Conservation (phyloP, 2,797 vertebrate genomes). For the Melanogrammus aeglefinus region DNA sequence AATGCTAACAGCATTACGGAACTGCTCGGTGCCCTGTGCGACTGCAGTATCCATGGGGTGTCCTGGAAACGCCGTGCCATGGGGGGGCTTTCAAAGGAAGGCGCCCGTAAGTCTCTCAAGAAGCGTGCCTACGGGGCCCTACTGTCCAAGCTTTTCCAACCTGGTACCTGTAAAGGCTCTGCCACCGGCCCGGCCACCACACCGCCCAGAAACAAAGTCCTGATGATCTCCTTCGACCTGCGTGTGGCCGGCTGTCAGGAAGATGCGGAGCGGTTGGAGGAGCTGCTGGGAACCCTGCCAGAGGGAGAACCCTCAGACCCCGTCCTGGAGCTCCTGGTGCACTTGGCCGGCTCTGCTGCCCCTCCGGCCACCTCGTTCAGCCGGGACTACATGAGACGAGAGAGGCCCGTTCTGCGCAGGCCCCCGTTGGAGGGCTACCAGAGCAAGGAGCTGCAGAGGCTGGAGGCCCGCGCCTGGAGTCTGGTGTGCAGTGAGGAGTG, state of each 20-base stretch:
- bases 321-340: slow-evolving; percentile 84
- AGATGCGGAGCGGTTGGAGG: slow-evolving; percentile 87
- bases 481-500: slow-evolving; percentile 76
- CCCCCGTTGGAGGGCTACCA: slow-evolving; percentile 68
- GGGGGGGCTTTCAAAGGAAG: slow-evolving; percentile 70
- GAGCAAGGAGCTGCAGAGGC: slow-evolving; percentile 71
- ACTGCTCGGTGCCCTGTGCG: slow-evolving; percentile 84
- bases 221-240: slow-evolving; percentile 93
- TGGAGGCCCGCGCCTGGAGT: slow-evolving; percentile 75
- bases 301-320: slow-evolving; percentile 76
- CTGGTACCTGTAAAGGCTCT: slow-evolving; percentile 67
- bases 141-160: slow-evolving; percentile 83
- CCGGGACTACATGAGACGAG: slow-evolving; percentile 74
- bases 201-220: slow-evolving; percentile 85
- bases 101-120: slow-evolving; percentile 76
- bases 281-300: slow-evolving; percentile 76
- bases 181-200: slow-evolving; percentile 55
- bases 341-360: slow-evolving; percentile 84
- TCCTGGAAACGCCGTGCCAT: slow-evolving; percentile 79
- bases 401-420: slow-evolving; percentile 67
- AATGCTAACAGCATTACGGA: slow-evolving; percentile 81
- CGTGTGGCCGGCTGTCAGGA: slow-evolving; percentile 80
- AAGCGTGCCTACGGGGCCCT: slow-evolving; percentile 81
- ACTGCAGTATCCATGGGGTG: slow-evolving; percentile 79
- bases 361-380: slow-evolving; percentile 70